Conservation (phyloP, 2,888 invertebrate species). For the Heliconius aoede region DNA sequence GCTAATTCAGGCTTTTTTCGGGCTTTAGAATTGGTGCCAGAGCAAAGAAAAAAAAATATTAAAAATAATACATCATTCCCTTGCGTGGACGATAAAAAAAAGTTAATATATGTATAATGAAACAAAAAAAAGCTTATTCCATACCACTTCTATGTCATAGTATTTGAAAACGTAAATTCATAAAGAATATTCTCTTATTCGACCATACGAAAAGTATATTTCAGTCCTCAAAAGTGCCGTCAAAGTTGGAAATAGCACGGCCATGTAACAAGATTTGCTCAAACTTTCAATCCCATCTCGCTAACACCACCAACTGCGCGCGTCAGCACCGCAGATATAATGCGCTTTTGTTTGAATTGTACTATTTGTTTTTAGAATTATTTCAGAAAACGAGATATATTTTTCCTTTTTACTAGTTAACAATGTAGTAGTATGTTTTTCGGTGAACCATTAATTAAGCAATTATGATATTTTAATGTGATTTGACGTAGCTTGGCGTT, state of each 20-base stretch:
- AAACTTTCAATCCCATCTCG: conserved; percentile 5
- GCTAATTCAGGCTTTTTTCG: too few relatives aligned
- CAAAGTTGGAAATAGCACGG: conserved; percentile 7
- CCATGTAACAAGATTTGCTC: conserved; percentile 1
- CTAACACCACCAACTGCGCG: neutral
- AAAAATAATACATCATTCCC: too few relatives aligned
- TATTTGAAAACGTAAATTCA: neutral
- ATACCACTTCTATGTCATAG: too few relatives aligned
- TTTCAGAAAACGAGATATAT: neutral
- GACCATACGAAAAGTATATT: neutral
- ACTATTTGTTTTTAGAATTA: neutral
- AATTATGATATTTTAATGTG: too few relatives aligned
- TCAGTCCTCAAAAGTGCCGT: conserved; percentile 5
- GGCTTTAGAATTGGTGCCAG: too few relatives aligned
- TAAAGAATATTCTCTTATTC: neutral
- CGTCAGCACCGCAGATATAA: neutral
- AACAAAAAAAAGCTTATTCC: too few relatives aligned
- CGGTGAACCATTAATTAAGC: too few relatives aligned
- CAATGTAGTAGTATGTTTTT: neutral
- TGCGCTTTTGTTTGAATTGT: conserved; percentile 3
- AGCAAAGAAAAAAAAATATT: too few relatives aligned
- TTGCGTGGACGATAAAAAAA: too few relatives aligned
- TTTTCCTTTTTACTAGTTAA: neutral
- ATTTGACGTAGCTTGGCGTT: too few relatives aligned
- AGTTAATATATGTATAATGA: too few relatives aligned